Evolutionary conservation across 2,113 vertebrate species (phyloP), one percentile per base, ranked within the genome.

Genomic region (Corydoras sp.): DNA sequence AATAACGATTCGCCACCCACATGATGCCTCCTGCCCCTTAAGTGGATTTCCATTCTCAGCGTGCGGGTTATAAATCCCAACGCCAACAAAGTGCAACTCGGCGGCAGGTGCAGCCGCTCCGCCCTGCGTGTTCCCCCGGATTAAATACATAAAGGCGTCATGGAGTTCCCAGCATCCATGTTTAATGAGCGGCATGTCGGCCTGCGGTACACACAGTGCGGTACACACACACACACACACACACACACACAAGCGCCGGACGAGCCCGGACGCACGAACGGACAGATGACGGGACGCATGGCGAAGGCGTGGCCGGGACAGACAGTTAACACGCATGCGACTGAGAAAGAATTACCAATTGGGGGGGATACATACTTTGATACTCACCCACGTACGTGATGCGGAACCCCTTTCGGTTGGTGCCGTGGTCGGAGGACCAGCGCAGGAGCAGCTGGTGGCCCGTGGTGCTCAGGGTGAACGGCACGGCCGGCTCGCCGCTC

Each of bases 381-480:
- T 90, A 89, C 89, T 91, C 89, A 99, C 96, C 96, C 88, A 96
- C 93, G 56, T 99, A 99, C 90, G 93, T 91, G 89, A 98, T 94
- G 82, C 93, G 89, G 89, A 96, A 99, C 56, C 96, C 96, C 58
- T 88, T 94, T 69, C 95, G 93, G 85, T 97, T 98, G 73, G 96
- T 98, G 73, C 94, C 96, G 30, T 99, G 96, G 86, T 99, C 96
- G 55, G 96, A 94, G 48, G 95, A 95, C 96, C 96, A 99, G 1
- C 95, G 93, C 56, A 99, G 87, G 74, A 97, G 92, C 4, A 96
- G 90, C 88, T 98, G 93, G 82, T 98, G 95, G 58, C 93, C 84
- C 1, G 89, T 93, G 77, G 94, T 99, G 68, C 94, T 95, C 84
- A 98, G 80, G 77, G 89, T 96, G 77, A 99, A 92, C 77, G 94